A percentile compares a stretch with the other conserved stretches of the same genome.
Evolutionary conservation across 1,140 invertebrate genomes (phyloP).

Genomic region (Ceratina japonica): DNA sequence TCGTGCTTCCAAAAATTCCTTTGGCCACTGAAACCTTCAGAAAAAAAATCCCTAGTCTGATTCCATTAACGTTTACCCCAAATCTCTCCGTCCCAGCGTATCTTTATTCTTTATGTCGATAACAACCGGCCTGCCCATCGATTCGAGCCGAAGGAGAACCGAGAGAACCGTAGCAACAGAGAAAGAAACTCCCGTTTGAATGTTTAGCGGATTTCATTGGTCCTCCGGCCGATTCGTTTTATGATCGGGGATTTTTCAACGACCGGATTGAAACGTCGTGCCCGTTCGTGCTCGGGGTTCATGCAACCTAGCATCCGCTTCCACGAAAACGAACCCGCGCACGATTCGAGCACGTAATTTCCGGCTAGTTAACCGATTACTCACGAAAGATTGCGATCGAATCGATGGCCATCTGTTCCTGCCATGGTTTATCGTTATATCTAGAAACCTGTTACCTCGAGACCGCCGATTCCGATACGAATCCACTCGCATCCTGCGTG

Average conservation of each 20-base stretch:
- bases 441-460: background rate
- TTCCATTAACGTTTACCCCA: constrained; percentile 15
- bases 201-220: too few relatives aligned
- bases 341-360: constrained; percentile 41
- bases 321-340: constrained; percentile 7
- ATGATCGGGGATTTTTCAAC: background rate
- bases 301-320: constrained; percentile 2
- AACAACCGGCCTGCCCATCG: too few relatives aligned
- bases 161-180: too few relatives aligned
- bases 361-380: constrained; percentile 43
- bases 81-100: background rate
- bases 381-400: constrained; percentile 29
- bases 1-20: too few relatives aligned
- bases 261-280: constrained; percentile 6
- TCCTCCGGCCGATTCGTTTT: too few relatives aligned
- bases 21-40: too few relatives aligned
- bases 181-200: too few relatives aligned
- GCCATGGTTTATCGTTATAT: constrained; percentile 11
- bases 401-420: constrained; percentile 24
- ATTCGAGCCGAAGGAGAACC: too few relatives aligned
- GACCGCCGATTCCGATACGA: too few relatives aligned
- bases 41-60: too few relatives aligned
- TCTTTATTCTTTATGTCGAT: constrained; percentile 6
- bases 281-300: background rate
- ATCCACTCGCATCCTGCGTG: too few relatives aligned